Evolutionary conservation across 2,888 invertebrate species (phyloP).

Genomic region (Philhelius pedissequus): DNA sequence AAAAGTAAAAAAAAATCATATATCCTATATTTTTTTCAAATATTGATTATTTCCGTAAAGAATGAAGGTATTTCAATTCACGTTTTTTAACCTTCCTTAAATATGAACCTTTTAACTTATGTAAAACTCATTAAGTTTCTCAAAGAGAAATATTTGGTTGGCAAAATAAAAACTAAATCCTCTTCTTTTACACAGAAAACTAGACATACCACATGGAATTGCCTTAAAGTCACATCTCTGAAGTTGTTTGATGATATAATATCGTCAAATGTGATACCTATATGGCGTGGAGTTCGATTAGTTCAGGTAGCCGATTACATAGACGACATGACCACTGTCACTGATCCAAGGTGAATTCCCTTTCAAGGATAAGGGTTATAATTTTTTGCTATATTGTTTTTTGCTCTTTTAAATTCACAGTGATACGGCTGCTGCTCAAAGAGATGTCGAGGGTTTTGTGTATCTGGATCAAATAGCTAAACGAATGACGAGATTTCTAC

Average conservation of each 20-base stretch:
- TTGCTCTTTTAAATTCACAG: background rate
- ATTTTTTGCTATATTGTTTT: background rate
- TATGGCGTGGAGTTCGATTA: slow-evolving; percentile 83
- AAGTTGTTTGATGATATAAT: slow-evolving; percentile 82
- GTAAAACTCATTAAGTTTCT: background rate
- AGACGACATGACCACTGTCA: background rate
- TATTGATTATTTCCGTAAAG: slow-evolving; percentile 49
- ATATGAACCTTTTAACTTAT: slow-evolving; percentile 18
- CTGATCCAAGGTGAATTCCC: slow-evolving; percentile 25
- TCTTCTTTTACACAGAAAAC: slow-evolving; percentile 28
- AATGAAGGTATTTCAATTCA: background rate
- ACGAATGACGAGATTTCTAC: slow-evolving; percentile 74
- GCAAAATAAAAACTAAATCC: background rate
- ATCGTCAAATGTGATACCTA: slow-evolving; percentile 82
- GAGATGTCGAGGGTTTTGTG: slow-evolving; percentile 15
- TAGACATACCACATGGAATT: slow-evolving; percentile 77
- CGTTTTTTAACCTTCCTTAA: background rate
- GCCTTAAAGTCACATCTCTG: slow-evolving; percentile 72
- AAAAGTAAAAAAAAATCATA: background rate
- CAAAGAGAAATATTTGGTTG: background rate
- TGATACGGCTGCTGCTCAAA: slow-evolving; percentile 15
- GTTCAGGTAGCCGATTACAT: slow-evolving; percentile 53
- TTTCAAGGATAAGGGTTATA: background rate
- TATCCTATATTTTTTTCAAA: background rate
- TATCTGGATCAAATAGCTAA: slow-evolving; percentile 38